Evolutionary conservation across 1,140 invertebrate genomes (phyloP), one percentile per base, ranked within the genome.

Genomic region (Delia radicum): DNA sequence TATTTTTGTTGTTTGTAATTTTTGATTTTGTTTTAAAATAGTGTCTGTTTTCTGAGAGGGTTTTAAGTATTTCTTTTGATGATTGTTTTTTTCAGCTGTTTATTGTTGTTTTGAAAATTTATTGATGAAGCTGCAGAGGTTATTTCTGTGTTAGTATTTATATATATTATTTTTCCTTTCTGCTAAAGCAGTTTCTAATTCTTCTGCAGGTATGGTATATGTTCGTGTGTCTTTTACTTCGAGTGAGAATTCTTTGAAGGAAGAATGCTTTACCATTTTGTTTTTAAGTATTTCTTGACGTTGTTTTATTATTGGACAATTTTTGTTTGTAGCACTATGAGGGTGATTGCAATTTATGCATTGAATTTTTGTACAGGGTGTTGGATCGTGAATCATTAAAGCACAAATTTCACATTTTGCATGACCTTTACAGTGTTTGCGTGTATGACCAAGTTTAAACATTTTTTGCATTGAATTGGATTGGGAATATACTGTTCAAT

Each of bases 391-490:
- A 29, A 29, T 28, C 29, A 12, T 15, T n/a, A 28, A 28, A 29
- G 26, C 12, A 65, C 62, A 65, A 21, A 61, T 21, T 24, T 65
- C 27, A 3, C 62, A 65, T 29, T 13, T 65, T 29, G 61, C 10
- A 10, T 6, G 2, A 21, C 26, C 27, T 26, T 63, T 24, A 26
- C 61, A 63, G 6, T 27, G 15, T 63, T 31, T 67, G 8, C 31
- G 29, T 1, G 63, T 67, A n/a, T 67, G 63, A 13, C 28, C 63
- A n/a, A 67, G 31, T n/a, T 67, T 67, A 67, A 67, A 18, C 63
- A 67, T n/a, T 29, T 67, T 29, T 67, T 67, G 13, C 28, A 67
- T 67, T 67, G 63, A 24, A 65, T 29, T 65, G 62, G 62, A 29
- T 65, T 29, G 8, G 62, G 26, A 3, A 67, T 67, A 67, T 29